Percentiles rank a stretch among this genome's conserved stretches.
phyloP scores from a whole-genome alignment of 1,140 invertebrate species.

The Neotoxoptera formosana region DNA sequence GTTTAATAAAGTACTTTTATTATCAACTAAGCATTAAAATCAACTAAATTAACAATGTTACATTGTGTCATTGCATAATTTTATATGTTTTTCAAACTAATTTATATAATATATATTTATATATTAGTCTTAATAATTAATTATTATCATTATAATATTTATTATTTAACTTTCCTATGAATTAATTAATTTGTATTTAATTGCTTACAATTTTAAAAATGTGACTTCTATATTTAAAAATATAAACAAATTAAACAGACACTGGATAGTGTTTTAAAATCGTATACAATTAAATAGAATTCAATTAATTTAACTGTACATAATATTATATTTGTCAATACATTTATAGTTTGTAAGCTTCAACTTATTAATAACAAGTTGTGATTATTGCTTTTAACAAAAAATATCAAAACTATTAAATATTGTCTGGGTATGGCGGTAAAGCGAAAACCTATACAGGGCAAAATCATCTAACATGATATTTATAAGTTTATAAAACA shows the following conservation, averaged over 20 bases:
- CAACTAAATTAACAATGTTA: background rate
- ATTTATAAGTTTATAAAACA: background rate
- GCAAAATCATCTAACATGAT: background rate
- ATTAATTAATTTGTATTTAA: background rate
- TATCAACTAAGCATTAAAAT: background rate
- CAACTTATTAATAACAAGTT: background rate
- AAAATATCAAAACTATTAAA: background rate
- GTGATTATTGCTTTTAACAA: background rate
- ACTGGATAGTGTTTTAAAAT: background rate
- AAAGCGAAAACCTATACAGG: background rate
- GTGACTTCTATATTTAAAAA: background rate
- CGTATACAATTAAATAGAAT: background rate
- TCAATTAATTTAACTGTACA: background rate
- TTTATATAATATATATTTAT: background rate
- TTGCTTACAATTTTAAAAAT: background rate
- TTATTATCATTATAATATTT: background rate
- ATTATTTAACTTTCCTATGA: background rate
- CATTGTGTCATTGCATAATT: background rate
- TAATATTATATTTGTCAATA: background rate
- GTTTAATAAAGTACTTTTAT: background rate
- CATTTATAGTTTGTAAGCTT: background rate
- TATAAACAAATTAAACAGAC: too few relatives aligned
- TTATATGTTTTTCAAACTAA: background rate
- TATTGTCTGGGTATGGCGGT: background rate
- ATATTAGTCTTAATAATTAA: background rate